Conservation (phyloP, 2,113 vertebrate genomes). For the Thryonomys swinderianus region DNA sequence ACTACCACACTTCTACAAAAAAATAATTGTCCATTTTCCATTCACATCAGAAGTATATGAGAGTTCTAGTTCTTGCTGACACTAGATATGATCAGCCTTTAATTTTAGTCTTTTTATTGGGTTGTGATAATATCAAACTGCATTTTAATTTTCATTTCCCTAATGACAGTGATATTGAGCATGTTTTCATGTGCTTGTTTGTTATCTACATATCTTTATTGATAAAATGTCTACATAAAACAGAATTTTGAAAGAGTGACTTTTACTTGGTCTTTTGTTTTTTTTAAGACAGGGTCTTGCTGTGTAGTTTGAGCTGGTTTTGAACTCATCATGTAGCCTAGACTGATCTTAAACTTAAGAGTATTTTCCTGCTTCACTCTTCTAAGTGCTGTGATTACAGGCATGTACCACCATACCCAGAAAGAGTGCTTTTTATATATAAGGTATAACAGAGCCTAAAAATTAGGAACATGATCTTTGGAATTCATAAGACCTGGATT, state of each 20-base stretch:
- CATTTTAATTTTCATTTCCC: neutral
- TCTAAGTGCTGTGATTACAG: neutral
- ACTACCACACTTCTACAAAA: neutral
- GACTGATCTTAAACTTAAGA: neutral
- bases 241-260: neutral
- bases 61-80: neutral
- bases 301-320: neutral
- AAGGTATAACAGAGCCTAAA: neutral
- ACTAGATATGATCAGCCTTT: neutral
- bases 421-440: neutral
- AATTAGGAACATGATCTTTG: slow-evolving; percentile 12
- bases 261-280: neutral
- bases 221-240: neutral
- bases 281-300: neutral
- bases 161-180: neutral
- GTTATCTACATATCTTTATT: neutral
- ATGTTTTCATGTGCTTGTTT: neutral
- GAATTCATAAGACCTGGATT: slow-evolving; percentile 11
- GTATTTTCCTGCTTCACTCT: neutral
- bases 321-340: neutral
- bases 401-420: neutral
- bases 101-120: neutral
- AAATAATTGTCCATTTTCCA: neutral
- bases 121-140: neutral
- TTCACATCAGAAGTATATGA: neutral